Evolutionary conservation across 2,113 vertebrate genomes (phyloP).

Genomic region (Perognathus longimembris): DNA sequence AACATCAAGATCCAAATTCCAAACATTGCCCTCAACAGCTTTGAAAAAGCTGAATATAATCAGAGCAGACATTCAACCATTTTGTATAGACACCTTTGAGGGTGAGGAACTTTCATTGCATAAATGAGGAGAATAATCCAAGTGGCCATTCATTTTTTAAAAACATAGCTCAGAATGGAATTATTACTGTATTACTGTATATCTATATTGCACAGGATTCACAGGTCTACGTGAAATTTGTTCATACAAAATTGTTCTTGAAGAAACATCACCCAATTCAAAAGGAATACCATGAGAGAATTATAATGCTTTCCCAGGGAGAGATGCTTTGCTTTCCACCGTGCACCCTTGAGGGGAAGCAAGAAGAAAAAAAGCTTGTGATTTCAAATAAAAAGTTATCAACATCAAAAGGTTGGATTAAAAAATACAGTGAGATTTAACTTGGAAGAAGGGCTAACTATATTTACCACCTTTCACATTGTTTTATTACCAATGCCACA

Average conservation of each 20-base stretch:
- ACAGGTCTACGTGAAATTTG: background rate
- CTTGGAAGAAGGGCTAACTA: background rate
- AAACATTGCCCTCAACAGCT: constrained; percentile 64
- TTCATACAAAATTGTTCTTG: background rate
- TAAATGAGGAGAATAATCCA: constrained; percentile 63
- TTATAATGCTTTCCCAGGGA: constrained; percentile 10
- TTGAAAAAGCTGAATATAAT: constrained; percentile 70
- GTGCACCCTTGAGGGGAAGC: background rate
- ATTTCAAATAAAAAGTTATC: constrained; percentile 56
- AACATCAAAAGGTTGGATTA: constrained; percentile 46
- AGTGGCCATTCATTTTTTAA: constrained; percentile 10
- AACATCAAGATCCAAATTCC: constrained; percentile 61
- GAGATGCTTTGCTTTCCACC: constrained; percentile 12
- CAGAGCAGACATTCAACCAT: constrained; percentile 43
- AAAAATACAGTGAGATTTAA: constrained; percentile 38
- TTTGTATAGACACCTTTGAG: constrained; percentile 52
- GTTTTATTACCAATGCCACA: background rate
- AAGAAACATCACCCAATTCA: background rate
- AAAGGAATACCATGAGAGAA: background rate
- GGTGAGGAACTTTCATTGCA: constrained; percentile 14
- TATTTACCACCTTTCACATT: background rate
- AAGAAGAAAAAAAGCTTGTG: background rate
- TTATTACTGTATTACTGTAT: background rate
- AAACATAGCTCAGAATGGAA: constrained; percentile 4
- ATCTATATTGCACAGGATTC: constrained; percentile 6